phyloP scores from a whole-genome alignment of 2,888 invertebrate species.

The Dasysyrphus tricinctus region DNA sequence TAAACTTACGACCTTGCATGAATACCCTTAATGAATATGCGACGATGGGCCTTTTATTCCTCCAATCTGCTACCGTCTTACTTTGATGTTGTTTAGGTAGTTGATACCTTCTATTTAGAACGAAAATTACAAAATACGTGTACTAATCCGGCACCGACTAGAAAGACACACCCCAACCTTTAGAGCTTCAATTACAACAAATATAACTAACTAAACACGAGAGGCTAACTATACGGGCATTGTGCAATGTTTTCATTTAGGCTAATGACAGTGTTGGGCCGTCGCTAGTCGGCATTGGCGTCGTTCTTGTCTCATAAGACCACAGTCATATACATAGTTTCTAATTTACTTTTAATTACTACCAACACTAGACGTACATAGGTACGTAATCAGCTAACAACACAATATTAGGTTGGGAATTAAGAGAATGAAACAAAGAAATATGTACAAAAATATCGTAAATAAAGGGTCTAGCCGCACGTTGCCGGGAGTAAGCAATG shows the following conservation, averaged over 20 bases:
- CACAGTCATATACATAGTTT: not conserved
- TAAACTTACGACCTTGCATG: no score
- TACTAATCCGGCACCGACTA: not conserved
- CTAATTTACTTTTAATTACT: conserved; percentile 29
- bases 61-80: no score
- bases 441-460: not conserved
- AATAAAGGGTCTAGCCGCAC: not conserved
- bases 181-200: not conserved
- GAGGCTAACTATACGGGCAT: not conserved
- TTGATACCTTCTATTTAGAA: no score
- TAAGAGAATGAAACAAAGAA: not conserved
- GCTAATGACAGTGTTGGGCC: not conserved
- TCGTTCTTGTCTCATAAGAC: not conserved
- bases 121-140: no score
- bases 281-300: not conserved
- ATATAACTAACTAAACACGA: not conserved
- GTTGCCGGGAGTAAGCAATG: not conserved
- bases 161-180: not conserved
- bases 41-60: no score
- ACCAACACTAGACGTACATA: not conserved
- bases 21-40: no score
- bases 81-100: no score
- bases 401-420: not conserved
- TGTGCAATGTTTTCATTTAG: conserved; percentile 4
- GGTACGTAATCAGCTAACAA: not conserved